Percentiles rank a stretch among this genome's conserved stretches.
Conservation (phyloP, 2,888 invertebrate species). For the Abrostola triplasia region DNA sequence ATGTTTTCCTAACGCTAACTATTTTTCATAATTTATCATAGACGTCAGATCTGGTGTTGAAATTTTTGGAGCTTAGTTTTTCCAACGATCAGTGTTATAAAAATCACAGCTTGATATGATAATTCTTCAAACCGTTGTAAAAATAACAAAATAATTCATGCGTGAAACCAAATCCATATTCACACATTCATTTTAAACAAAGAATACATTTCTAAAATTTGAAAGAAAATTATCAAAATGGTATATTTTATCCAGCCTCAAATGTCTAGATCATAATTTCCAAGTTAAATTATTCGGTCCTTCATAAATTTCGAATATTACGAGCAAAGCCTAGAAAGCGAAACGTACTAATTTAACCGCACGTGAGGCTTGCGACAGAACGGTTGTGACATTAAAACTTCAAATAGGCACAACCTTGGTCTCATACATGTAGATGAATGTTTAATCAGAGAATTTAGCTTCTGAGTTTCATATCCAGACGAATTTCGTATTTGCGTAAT, state of each 20-base stretch:
- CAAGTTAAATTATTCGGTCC: slow-evolving; percentile 2
- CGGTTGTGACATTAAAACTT: slow-evolving; percentile 38
- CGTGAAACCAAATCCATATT: not conserved
- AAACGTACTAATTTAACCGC: slow-evolving; percentile 27
- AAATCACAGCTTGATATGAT: too few relatives aligned
- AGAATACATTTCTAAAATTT: not conserved
- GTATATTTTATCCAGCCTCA: not conserved
- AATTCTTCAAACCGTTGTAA: too few relatives aligned
- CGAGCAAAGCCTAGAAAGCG: slow-evolving; percentile 6
- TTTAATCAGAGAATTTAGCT: slow-evolving; percentile 21
- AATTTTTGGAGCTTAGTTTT: too few relatives aligned
- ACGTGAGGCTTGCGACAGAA: slow-evolving; percentile 10
- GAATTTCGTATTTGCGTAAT: not conserved
- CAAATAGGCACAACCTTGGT: slow-evolving; percentile 29
- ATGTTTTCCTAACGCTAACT: too few relatives aligned
- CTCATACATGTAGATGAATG: slow-evolving; percentile 28
- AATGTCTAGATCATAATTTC: not conserved
- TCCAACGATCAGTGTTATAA: too few relatives aligned
- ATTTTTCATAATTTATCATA: too few relatives aligned
- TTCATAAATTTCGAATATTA: slow-evolving; percentile 9
- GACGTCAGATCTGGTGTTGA: too few relatives aligned
- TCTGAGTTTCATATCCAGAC: slow-evolving; percentile 13
- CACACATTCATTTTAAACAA: not conserved
- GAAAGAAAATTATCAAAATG: slow-evolving; percentile 1
- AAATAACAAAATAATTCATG: not conserved